Conservation (phyloP, 2,797 vertebrate genomes). For the Neosilurus hyrtlii region DNA sequence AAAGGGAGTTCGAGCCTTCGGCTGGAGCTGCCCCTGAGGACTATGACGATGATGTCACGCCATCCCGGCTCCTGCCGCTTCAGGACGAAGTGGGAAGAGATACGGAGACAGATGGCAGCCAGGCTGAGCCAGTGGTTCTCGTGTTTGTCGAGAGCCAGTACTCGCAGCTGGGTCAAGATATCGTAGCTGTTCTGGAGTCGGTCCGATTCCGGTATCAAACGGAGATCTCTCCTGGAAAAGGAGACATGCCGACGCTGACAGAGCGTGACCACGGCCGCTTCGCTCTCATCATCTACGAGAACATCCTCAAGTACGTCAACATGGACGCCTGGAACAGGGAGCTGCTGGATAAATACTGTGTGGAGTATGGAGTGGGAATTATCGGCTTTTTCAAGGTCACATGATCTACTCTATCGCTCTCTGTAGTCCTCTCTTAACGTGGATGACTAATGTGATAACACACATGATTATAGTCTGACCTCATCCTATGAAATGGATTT, state of each 20-base stretch:
- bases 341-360: conserved; percentile 84
- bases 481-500: conserved; percentile 23
- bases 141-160: conserved; percentile 86
- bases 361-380: conserved; percentile 83
- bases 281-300: conserved; percentile 81
- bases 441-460: conserved; percentile 30
- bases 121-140: conserved; percentile 79
- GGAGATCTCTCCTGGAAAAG: conserved; percentile 82
- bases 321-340: conserved; percentile 85
- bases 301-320: conserved; percentile 84
- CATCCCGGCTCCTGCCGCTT: conserved; percentile 75
- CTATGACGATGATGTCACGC: conserved; percentile 73
- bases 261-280: conserved; percentile 81
- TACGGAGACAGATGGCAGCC: conserved; percentile 68
- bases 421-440: not conserved
- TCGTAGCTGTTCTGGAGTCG: conserved; percentile 83
- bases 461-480: conserved; percentile 35
- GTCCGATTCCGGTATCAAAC: conserved; percentile 82
- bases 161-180: conserved; percentile 84
- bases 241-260: conserved; percentile 83
- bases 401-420: conserved; percentile 31
- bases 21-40: conserved; percentile 59
- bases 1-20: conserved; percentile 76
- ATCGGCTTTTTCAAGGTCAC: conserved; percentile 84
- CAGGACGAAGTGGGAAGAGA: conserved; percentile 58